Base-by-base conservation (phyloP, 2,888 invertebrate species). In the Didymodactylos carnosus region DNA sequence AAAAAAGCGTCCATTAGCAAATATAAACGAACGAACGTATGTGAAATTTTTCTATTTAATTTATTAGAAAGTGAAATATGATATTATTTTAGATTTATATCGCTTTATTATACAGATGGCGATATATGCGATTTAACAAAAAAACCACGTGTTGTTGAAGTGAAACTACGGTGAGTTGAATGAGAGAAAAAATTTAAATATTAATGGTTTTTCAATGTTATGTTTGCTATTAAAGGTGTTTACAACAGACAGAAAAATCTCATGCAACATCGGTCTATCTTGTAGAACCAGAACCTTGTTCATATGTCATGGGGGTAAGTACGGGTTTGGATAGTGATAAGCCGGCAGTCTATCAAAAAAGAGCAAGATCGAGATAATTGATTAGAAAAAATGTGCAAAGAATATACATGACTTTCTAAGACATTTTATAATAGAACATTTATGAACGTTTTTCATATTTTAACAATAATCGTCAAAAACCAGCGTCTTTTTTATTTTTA, bases 241-340 rank as follows among this genome's bases (percentile, higher is more conserved):
- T 80, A 76, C 78, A 79, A 49, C 79, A 78, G 53, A 70, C 78
- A 19, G 76, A 78, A 19, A 79, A 80, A 80, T 87, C 90, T 1
- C 89, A 90, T 23, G 88, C 91, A 76, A 91, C 94, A 0, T 89
- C 92, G 0, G 86, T 95, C 75, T 94, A 91, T 81, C 85, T 97
- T 27, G 83, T 92, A 6, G 97, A 97, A 81, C 94, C 95, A 0
- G 88, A 89, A 80, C 89, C 90, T 0, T 97, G 97, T 81, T 91
- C 93, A 83, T 97, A 97, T 82, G 89, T 93, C 73, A 85, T 98
- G 72, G 91, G 62, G 10, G 62, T 62, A 62, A n/a, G 62, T 62
- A 62, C 35, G n/a, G n/a, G n/a, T n/a, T n/a, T n/a, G n/a, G n/a
- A n/a, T n/a, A n/a, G n/a, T n/a, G n/a, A n/a, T n/a, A n/a, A n/a